phyloP scores from a whole-genome alignment of 2,888 invertebrate genomes.

The Mesorhabditis belari region DNA sequence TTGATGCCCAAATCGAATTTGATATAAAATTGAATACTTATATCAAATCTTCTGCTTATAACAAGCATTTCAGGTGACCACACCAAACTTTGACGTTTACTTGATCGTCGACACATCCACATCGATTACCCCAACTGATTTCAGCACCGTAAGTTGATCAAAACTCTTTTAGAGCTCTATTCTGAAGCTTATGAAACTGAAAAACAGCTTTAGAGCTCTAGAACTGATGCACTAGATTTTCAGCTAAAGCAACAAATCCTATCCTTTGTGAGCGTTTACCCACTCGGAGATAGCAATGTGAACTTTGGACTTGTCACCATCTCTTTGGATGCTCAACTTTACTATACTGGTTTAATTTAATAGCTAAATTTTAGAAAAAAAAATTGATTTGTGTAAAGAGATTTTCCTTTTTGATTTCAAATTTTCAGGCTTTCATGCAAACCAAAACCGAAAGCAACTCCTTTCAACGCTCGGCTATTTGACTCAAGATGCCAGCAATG shows the following conservation, averaged over 20 bases:
- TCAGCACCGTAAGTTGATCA: conserved; percentile 16
- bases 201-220: neutral
- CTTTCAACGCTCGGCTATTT: conserved; percentile 14
- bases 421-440: neutral
- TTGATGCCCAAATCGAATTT: neutral
- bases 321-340: conserved; percentile 30
- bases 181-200: no score
- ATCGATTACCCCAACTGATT: conserved; percentile 16
- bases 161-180: neutral
- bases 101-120: conserved; percentile 32
- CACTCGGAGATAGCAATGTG: conserved; percentile 14
- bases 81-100: conserved; percentile 32
- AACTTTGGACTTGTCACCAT: conserved; percentile 26
- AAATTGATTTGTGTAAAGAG: neutral
- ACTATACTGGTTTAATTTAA: conserved; percentile 18
- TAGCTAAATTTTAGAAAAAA: neutral
- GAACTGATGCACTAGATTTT: neutral
- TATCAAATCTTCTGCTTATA: no score
- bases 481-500: conserved; percentile 19
- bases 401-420: neutral
- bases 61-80: conserved; percentile 6
- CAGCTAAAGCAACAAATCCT: conserved; percentile 26
- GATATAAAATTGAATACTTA: neutral
- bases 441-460: conserved; percentile 9
- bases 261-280: conserved; percentile 20